Evolutionary conservation across 2,888 invertebrate species (phyloP), one percentile per base, ranked within the genome.

Genomic region (Serripes groenlandicus): DNA sequence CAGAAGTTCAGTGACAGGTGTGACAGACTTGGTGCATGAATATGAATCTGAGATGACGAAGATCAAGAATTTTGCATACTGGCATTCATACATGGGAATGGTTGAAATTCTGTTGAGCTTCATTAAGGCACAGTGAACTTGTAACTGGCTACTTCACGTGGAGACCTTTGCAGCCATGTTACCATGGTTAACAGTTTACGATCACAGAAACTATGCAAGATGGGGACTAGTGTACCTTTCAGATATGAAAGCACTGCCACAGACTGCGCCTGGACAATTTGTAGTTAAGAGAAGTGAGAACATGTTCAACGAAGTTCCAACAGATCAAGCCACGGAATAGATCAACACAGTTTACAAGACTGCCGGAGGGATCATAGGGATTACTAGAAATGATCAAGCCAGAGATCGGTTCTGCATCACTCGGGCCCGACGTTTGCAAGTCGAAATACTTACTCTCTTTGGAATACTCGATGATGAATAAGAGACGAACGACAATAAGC

Each of bases 141-240:
- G n/a, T n/a, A n/a, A n/a, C n/a, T n/a, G n/a, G n/a, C n/a, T n/a
- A n/a, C n/a, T n/a, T n/a, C n/a, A n/a, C n/a, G n/a, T n/a, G n/a
- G n/a, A n/a, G n/a, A 11, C 83, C 3, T 87, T 81, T 64, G 42
- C 75, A 18, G 71, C 72, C 0, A 83, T 87, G 83, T 49, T 86
- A 23, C 80, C 83, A 35, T 86, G 78, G 71, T 15, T 83, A 1
- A 72, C 79, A 18, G 58, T 49, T 0, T 86, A 81, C 68, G 83
- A 83, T 62, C 85, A 86, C 37, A 18, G n/a, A 9, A 83, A 86
- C 32, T 83, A 86, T 68, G 70, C 80, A 1, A 30, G 85, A 56
- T 86, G 83, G 82, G 85, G 85, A 2, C 71, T 83, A 23, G 74
- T 86, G 23, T 87, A 83, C 56, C 68, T 86, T 26, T 5, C 80